These are phyloP conservation scores for Bradypus variegatus DNA, from an alignment of 2,797 vertebrate genomes.

Conservation along the genomic window DNA sequence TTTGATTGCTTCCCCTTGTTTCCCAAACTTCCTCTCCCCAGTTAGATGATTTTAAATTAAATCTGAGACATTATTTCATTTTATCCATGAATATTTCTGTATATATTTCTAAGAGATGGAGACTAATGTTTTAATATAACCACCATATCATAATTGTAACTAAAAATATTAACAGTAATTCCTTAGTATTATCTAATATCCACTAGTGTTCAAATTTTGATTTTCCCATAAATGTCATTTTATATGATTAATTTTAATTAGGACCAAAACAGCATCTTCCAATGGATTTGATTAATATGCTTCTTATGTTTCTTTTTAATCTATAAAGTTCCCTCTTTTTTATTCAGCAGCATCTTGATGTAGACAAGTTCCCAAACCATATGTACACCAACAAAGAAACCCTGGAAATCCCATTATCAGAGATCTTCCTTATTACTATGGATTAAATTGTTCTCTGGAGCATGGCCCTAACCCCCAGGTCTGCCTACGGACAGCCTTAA, in stretches of 20 bases:
- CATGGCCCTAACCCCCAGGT: background rate
- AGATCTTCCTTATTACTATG: background rate
- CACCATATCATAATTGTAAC: background rate
- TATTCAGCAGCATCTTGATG: background rate
- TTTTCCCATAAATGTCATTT: background rate
- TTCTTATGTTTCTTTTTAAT: background rate
- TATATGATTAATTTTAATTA: conserved; percentile 31
- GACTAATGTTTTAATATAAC: background rate
- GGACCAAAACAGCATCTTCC: background rate
- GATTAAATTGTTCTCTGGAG: background rate
- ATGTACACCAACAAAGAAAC: background rate
- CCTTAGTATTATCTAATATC: background rate
- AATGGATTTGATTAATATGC: conserved; percentile 29
- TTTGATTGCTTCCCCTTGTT: background rate
- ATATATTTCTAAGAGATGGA: conserved; percentile 28
- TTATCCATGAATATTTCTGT: background rate
- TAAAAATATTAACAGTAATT: conserved; percentile 22
- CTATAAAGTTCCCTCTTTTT: background rate
- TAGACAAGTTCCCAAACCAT: background rate
- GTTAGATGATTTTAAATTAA: background rate
- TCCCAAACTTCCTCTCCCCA: background rate
- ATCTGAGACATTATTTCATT: background rate
- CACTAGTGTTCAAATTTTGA: conserved; percentile 9
- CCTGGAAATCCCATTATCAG: background rate
- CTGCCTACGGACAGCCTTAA: background rate